Evolutionary conservation across 1,140 invertebrate genomes (phyloP).

Genomic region (Aethina tumida): DNA sequence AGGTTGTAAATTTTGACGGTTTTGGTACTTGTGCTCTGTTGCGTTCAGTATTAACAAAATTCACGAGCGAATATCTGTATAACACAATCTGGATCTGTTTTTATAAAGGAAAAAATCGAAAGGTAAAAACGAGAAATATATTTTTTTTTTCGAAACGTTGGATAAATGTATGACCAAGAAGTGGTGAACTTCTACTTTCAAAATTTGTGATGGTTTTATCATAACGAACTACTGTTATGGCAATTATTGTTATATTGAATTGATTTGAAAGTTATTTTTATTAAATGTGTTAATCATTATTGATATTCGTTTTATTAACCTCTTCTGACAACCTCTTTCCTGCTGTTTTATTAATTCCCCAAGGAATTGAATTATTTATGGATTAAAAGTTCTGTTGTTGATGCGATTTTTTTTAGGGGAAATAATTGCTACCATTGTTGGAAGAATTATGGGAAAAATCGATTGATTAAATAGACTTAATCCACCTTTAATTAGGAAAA

Average conservation of each 20-base stretch:
- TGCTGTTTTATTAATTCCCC: too few species aligned
- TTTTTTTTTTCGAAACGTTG: conserved; percentile 2
- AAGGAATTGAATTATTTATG: too few species aligned
- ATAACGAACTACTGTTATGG: conserved; percentile 19
- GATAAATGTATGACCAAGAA: conserved; percentile 5
- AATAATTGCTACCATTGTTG: too few species aligned
- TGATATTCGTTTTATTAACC: conserved; percentile 8
- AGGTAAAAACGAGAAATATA: not conserved
- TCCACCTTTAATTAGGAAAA: too few species aligned
- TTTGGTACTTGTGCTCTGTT: too few species aligned
- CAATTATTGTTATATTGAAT: conserved; percentile 20
- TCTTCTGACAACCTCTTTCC: too few species aligned
- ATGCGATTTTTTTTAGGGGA: too few species aligned
- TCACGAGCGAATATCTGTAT: not conserved
- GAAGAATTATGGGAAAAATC: too few species aligned
- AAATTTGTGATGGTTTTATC: conserved; percentile 10
- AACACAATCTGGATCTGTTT: not conserved
- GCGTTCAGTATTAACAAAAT: conserved; percentile 2
- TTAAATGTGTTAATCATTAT: conserved; percentile 24
- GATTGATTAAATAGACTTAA: too few species aligned
- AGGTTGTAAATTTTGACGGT: too few species aligned
- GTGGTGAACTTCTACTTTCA: conserved; percentile 8
- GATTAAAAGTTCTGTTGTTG: too few species aligned
- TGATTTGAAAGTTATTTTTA: conserved; percentile 23
- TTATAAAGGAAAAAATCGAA: not conserved